Evolutionary conservation across 1,140 invertebrate genomes (phyloP).

Genomic region (Platyura marginata): DNA sequence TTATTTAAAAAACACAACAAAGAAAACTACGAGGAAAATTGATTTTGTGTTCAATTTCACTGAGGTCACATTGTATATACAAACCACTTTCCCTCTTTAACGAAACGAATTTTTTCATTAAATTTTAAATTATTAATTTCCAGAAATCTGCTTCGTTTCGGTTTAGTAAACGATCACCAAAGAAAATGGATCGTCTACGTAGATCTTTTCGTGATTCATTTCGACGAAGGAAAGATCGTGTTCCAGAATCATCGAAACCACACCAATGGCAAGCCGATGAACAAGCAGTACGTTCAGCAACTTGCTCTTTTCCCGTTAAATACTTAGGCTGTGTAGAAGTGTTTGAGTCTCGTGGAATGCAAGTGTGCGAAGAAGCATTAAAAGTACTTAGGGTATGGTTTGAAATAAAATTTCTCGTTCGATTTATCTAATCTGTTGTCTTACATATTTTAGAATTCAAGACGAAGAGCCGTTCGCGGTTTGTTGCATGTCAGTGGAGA

Average conservation of each 20-base stretch:
- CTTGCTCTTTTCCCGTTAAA: slow-evolving; percentile 95
- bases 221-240: slow-evolving; percentile 57
- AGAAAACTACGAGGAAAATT: too few relatives aligned
- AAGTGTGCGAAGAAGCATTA: slow-evolving; percentile 96
- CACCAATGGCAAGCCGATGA: slow-evolving; percentile 99
- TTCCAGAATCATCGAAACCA: slow-evolving; percentile 83
- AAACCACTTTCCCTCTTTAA: neutral
- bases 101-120: too few relatives aligned
- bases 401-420: neutral
- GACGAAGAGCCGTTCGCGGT: slow-evolving; percentile 69
- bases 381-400: slow-evolving; percentile 72
- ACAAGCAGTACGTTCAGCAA: slow-evolving; percentile 80
- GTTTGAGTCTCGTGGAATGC: slow-evolving; percentile 97
- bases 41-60: too few relatives aligned
- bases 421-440: slow-evolving; percentile 1
- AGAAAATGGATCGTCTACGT: slow-evolving; percentile 80
- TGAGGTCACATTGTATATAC: too few relatives aligned
- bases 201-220: slow-evolving; percentile 87
- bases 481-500: slow-evolving; percentile 94
- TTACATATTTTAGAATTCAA: slow-evolving; percentile 51
- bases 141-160: slow-evolving; percentile 35
- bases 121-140: too few relatives aligned
- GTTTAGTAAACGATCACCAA: slow-evolving; percentile 40
- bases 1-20: too few relatives aligned
- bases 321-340: slow-evolving; percentile 98